Base-by-base conservation (phyloP, 2,797 vertebrate genomes). In the Acridotheres tristis region DNA sequence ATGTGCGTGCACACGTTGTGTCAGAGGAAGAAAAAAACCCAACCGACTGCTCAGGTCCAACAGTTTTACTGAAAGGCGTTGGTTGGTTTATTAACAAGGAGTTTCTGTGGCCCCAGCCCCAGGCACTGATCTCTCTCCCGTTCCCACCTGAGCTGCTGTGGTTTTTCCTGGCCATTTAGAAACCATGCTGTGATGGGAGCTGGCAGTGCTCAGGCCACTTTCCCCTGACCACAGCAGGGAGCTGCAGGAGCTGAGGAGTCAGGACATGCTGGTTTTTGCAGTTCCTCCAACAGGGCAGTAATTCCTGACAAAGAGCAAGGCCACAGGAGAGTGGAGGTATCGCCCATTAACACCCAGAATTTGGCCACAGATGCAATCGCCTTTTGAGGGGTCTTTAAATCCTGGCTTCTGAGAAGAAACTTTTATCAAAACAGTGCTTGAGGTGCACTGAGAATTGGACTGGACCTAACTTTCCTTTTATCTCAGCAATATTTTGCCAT, bases 121-220 rank as follows among this genome's bases (percentile, higher is more conserved):
- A 13, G 3, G 4, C 20, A 11, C 1, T 55, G 65, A 14, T 27
- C 36, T 13, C 13, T 7, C 6, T 69, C 30, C 17, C 0, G 0
- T 25, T 73, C 29, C 21, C 1, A 0, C 32, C 29, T 45, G 63
- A 45, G 18, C 34, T 63, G 10, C 38, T 30, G 3, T 22, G 32
- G 3, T 16, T 83, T 89, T 59, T 40, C 45, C 32, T 2, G 4
- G 38, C 18, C 19, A 6, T 74, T 66, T n/a, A 22, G 4, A 63
- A 73, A 19, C 11, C n/a, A 11, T 1, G 5, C 10, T 19, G 2
- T 11, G 30, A 69, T 6, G 21, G 63, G 16, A 87, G 5, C 9
- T 72, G 42, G 23, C 2, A 5, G 11, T 2, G 0, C 38, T 16
- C 18, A 42, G 50, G 14, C 11, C 21, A 0, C 18, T 43, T 79